Evolutionary conservation across 2,797 vertebrate species (phyloP).

Genomic region (Philypnodon macrostomus): DNA sequence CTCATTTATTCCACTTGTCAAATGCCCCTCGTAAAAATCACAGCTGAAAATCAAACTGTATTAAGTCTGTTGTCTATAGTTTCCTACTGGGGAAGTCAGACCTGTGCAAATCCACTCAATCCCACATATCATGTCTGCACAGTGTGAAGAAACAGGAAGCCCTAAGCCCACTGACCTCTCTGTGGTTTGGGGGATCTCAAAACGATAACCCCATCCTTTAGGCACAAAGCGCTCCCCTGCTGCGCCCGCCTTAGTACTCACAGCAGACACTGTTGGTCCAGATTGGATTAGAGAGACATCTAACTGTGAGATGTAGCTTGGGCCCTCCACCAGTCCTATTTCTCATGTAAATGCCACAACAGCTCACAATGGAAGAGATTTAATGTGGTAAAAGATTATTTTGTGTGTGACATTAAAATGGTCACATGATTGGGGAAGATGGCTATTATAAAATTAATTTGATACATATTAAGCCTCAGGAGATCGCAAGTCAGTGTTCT

Average conservation of each 20-base stretch:
- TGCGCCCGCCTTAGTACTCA: conserved; percentile 83
- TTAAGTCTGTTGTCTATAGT: background rate
- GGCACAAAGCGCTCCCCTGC: conserved; percentile 85
- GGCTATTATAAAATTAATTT: conserved; percentile 55
- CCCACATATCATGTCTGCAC: conserved; percentile 83
- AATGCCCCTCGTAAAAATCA: background rate
- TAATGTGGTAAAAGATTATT: conserved; percentile 79
- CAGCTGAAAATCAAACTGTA: conserved; percentile 7
- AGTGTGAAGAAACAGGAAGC: conserved; percentile 83
- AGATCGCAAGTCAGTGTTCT: too few relatives aligned
- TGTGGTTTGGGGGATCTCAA: conserved; percentile 77
- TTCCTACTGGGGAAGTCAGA: conserved; percentile 9
- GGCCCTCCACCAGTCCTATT: conserved; percentile 79
- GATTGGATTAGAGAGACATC: conserved; percentile 90
- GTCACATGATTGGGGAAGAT: conserved; percentile 61
- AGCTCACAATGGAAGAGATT: conserved; percentile 86
- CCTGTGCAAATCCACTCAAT: conserved; percentile 79
- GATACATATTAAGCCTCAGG: too few relatives aligned
- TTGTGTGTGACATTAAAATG: conserved; percentile 85
- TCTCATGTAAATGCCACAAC: conserved; percentile 91
- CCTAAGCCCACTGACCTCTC: conserved; percentile 81
- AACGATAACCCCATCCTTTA: conserved; percentile 83
- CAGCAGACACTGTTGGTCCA: conserved; percentile 78
- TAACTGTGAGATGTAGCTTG: conserved; percentile 80
- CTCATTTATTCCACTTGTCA: conserved; percentile 5